phyloP scores from a whole-genome alignment of 2,888 invertebrate species.

The Pocota personata region DNA sequence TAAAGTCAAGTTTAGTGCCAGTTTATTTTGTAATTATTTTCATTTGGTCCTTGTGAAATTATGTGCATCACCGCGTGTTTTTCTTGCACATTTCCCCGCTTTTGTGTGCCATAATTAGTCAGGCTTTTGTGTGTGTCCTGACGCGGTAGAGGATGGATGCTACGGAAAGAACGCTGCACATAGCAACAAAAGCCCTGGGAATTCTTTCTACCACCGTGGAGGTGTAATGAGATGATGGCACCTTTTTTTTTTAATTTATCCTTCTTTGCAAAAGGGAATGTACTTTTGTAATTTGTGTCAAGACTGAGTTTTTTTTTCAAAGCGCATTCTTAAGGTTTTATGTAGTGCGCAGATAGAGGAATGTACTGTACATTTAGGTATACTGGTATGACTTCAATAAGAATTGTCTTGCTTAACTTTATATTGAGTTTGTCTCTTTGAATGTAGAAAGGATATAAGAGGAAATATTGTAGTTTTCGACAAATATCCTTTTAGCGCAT shows the following conservation, averaged over 20 bases:
- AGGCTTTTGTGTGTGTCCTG: conserved; percentile 59
- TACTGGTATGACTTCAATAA: no score
- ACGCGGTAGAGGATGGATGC: conserved; percentile 1
- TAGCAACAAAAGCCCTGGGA: not conserved
- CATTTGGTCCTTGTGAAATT: conserved; percentile 63
- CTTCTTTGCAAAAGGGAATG: conserved; percentile 19
- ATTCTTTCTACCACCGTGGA: not conserved
- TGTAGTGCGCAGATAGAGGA: no score
- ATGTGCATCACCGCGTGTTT: conserved; percentile 60
- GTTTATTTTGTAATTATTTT: conserved; percentile 74
- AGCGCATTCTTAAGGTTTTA: not conserved
- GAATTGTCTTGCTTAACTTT: no score
- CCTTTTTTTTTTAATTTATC: not conserved
- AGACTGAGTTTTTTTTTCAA: conserved; percentile 6
- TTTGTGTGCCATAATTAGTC: conserved; percentile 68
- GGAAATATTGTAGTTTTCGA: no score
- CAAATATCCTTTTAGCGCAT: no score
- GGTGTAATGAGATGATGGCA: not conserved
- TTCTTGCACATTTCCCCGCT: conserved; percentile 49
- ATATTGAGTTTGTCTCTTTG: no score
- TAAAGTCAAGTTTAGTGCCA: conserved; percentile 73
- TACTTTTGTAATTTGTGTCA: conserved; percentile 55
- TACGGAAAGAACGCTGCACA: not conserved
- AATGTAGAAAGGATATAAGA: no score
- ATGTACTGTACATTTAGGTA: no score